Base-by-base conservation (phyloP, 2,113 vertebrate genomes). In the Neomonachus schauinslandi region DNA sequence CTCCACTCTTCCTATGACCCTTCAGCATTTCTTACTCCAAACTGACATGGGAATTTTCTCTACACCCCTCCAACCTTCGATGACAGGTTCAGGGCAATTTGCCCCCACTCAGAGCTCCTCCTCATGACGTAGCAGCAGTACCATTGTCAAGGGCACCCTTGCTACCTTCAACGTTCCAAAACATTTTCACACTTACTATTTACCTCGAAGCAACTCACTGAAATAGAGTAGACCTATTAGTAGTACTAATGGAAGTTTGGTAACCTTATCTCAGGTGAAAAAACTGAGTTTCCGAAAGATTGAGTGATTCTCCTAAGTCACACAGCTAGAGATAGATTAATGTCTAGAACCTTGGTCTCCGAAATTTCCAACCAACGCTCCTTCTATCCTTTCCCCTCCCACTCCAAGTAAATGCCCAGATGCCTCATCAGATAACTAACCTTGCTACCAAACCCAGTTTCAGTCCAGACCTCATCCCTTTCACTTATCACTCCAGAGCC, bases 91-190 rank as follows among this genome's bases (percentile, higher is more conserved):
- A 22, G 16, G 42, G 89, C 21, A 26, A 31, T 36, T 28, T 74
- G 31, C 53, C 84, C 14, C 61, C n/a, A 16, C 14, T 71, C 77
- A 36, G 81, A 28, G 31, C 18, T 36, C 92, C 91, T 88, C 49
- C 69, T 31, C 46, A 0, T 1, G 42, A 80, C 2, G 1, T 16
- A n/a, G 1, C 42, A 22, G 51, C 59, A 2, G 0, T 5, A 31
- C 2, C 80, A 46, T 1, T 26, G 59, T 59, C 85, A 63, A 67
- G 79, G 31, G n/a, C 11, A 59, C 31, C 2, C 55, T 5, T 4
- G 22, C 2, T 16, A 65, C n/a, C 11, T 53, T 89, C 1, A 69
- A 76, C 69, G 49, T 65, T 67, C n/a, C 87, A 33, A 74, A 33
- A 46, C 21, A 5, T 7, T 33, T 46, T 15, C 72, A 65, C 39